These are phyloP conservation scores for Martes martes DNA, from an alignment of 2,113 vertebrate species.

Conservation along the genomic window DNA sequence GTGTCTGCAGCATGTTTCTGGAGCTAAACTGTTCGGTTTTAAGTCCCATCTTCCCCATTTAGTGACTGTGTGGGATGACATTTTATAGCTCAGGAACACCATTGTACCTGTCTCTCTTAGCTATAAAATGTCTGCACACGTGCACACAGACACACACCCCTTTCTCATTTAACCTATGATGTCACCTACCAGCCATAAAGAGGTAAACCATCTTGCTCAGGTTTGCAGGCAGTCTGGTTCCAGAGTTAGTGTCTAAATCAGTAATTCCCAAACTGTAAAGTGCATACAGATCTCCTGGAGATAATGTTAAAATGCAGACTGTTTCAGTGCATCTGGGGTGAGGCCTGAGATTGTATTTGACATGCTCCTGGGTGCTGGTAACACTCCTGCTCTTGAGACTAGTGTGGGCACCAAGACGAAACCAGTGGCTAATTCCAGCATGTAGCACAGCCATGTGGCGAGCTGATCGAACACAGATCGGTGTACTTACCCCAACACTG, in stretches of 20 bases:
- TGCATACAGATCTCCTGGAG: not conserved
- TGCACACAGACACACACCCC: not conserved
- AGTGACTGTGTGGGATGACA: not conserved
- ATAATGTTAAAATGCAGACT: not conserved
- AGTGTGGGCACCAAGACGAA: not conserved
- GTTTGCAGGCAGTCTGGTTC: not conserved
- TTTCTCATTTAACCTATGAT: not conserved
- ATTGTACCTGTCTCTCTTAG: not conserved
- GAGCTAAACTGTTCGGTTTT: not conserved
- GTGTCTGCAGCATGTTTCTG: not conserved
- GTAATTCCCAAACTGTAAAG: not conserved
- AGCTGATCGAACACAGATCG: not conserved
- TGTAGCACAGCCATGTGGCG: not conserved
- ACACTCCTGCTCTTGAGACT: not conserved
- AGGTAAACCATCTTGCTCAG: not conserved
- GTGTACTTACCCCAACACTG: too few species aligned
- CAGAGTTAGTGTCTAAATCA: not conserved
- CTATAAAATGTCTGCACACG: not conserved
- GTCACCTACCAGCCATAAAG: not conserved
- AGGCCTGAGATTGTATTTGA: not conserved
- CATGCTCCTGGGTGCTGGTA: not conserved
- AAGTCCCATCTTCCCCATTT: not conserved
- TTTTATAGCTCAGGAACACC: too few species aligned
- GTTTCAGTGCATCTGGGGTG: not conserved
- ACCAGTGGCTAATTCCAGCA: too few species aligned